Base-by-base conservation (phyloP, 1,140 invertebrate genomes). In the Aphaenogaster ashmeadi region DNA sequence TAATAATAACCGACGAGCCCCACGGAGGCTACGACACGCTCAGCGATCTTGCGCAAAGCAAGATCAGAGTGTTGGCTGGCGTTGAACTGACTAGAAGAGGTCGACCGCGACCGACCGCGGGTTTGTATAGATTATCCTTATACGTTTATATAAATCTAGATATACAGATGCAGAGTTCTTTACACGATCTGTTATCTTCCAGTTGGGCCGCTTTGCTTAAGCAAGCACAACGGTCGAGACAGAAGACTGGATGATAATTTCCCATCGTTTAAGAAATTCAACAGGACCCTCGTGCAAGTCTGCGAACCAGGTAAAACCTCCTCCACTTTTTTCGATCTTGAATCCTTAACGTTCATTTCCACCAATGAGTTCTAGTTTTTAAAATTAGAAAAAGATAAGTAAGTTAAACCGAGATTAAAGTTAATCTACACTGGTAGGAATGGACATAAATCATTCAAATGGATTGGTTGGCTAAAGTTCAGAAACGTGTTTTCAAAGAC, bases 1-100 rank as follows among this genome's bases (percentile, higher is more conserved):
- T 99, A 52, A 98, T 99, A 66, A 98, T 99, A 83, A 98, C 98
- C 3, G 97, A 98, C 92, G 98, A 98, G 93, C 97, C 97, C 1
- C 96, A 97, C 89, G 98, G 98, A 60, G 98, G 98, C 0, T 98
- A 97, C 84, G 98, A 98, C 91, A 96, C 97, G 50, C 95, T 98
- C 1, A 96, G 96, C 21, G 97, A 98, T 92, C 96, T 96, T 4
- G 97, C 97, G 47, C 97, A 98, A 93, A 97, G 96, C 67, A 96
- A 96, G 89, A 96, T 98, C 81, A 96, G 97, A 77, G 97, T 99
- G n/a, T 95, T 99, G 47, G 98, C 98, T 38, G 98, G 98, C 11
- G 97, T 98, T 1, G 98, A 98, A 89, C 98, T 97, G 92, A 98
- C 98, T 1, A 96, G 98, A 74, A 95, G 98, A 89, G 98, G 98